Percentiles rank a stretch among this genome's conserved stretches.
Conservation (phyloP, 92 coral and sea anemone genomes). For the Desmophyllum pertusum region DNA sequence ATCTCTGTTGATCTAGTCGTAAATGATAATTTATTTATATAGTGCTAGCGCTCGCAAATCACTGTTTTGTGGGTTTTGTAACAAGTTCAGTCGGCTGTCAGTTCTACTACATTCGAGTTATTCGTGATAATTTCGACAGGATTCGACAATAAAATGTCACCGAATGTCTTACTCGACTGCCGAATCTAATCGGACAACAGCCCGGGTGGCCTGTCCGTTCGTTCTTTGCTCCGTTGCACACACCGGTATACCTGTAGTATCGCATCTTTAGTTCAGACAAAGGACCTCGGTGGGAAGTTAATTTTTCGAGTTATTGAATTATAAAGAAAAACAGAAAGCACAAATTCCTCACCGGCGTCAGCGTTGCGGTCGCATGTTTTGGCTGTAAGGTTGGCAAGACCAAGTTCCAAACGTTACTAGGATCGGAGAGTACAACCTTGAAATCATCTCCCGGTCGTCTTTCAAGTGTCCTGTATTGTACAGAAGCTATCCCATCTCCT, state of each 20-base stretch:
- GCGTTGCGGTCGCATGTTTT: no score
- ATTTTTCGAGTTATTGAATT: background rate
- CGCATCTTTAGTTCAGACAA: background rate
- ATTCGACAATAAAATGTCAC: background rate
- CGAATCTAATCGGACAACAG: no score
- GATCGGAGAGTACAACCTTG: background rate
- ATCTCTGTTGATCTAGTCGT: background rate
- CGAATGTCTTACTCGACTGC: no score
- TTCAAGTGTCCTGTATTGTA: background rate
- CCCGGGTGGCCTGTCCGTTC: no score
- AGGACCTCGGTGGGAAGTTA: background rate
- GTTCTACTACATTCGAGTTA: no score
- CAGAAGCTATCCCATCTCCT: background rate
- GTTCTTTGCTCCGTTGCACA: background rate
- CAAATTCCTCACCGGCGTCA: background rate
- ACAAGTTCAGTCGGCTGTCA: no score
- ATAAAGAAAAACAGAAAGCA: background rate
- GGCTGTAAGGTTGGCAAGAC: background rate
- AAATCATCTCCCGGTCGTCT: slow-evolving; percentile 1
- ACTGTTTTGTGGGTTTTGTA: no score
- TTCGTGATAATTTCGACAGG: background rate
- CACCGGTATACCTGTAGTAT: no score
- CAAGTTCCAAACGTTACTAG: background rate
- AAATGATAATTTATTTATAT: no score
- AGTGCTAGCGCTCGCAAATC: no score